Percentiles rank a stretch among this genome's conserved stretches.
phyloP scores from a whole-genome alignment of 2,797 vertebrate species.

The Sebastes melanostomus region DNA sequence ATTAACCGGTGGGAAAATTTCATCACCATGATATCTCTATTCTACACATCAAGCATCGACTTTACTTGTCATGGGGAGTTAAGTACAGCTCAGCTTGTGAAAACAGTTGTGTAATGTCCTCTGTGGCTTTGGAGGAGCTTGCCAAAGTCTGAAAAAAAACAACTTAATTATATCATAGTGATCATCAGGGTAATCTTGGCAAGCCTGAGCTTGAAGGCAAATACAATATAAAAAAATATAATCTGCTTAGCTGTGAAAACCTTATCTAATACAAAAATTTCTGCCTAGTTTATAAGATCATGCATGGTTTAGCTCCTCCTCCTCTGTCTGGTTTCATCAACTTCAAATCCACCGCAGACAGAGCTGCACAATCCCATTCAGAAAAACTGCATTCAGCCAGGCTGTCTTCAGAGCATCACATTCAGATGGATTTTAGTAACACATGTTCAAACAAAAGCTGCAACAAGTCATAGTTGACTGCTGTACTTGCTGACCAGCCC shows the following conservation, averaged over 20 bases:
- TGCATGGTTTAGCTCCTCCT: neutral
- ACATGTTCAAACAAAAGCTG: too few species aligned
- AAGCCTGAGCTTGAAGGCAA: neutral
- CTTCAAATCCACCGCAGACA: neutral
- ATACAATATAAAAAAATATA: neutral
- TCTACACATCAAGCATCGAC: neutral
- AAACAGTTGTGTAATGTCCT: neutral
- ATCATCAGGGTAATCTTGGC: neutral
- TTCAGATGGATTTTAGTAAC: neutral
- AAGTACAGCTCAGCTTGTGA: neutral
- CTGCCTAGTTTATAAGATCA: slow-evolving; percentile 2
- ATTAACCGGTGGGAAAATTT: too few species aligned
- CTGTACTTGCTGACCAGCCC: too few species aligned
- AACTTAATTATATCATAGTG: neutral
- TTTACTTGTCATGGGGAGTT: neutral
- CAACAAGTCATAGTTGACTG: too few species aligned
- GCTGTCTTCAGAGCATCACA: neutral
- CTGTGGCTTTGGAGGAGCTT: neutral
- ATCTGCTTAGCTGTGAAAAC: slow-evolving; percentile 2
- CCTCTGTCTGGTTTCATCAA: slow-evolving; percentile 5
- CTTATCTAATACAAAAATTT: slow-evolving; percentile 10
- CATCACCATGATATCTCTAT: neutral
- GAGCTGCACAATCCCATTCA: neutral
- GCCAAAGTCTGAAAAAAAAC: neutral
- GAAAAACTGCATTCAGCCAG: neutral